phyloP scores from a whole-genome alignment of 1,140 invertebrate species.

The Drosophila carrolli region DNA sequence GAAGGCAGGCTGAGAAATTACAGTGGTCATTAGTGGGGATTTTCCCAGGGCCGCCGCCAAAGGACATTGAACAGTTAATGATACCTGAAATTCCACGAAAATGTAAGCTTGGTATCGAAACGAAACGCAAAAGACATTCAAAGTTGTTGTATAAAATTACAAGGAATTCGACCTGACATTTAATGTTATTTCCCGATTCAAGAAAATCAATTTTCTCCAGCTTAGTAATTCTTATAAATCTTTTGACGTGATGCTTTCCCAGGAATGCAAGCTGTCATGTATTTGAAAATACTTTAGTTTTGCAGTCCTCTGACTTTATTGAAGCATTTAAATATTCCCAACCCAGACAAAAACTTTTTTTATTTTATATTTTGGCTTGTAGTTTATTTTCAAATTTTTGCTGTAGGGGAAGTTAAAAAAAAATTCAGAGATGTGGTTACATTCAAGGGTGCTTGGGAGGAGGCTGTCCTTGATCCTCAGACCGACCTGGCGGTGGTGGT shows the following conservation, averaged over 20 bases:
- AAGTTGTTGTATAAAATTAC: background rate
- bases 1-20: conserved; percentile 8
- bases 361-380: background rate
- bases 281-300: too few species aligned
- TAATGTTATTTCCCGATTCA: too few species aligned
- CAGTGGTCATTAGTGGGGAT: conserved; percentile 40
- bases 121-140: background rate
- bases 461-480: background rate
- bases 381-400: background rate
- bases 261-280: too few species aligned
- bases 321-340: background rate
- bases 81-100: conserved; percentile 22
- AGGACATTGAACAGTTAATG: conserved; percentile 40
- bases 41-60: background rate
- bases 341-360: background rate
- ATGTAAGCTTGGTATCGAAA: conserved; percentile 9
- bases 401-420: background rate
- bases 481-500: background rate
- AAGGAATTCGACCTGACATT: background rate
- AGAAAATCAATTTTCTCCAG: too few species aligned
- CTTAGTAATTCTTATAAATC: too few species aligned
- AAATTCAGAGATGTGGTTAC: background rate
- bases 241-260: too few species aligned
- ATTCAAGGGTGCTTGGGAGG: background rate
- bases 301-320: too few species aligned